A percentile compares a stretch with the other conserved stretches of the same genome.
phyloP scores from a whole-genome alignment of 2,797 vertebrate genomes.

The Macroramphosus scolopax region DNA sequence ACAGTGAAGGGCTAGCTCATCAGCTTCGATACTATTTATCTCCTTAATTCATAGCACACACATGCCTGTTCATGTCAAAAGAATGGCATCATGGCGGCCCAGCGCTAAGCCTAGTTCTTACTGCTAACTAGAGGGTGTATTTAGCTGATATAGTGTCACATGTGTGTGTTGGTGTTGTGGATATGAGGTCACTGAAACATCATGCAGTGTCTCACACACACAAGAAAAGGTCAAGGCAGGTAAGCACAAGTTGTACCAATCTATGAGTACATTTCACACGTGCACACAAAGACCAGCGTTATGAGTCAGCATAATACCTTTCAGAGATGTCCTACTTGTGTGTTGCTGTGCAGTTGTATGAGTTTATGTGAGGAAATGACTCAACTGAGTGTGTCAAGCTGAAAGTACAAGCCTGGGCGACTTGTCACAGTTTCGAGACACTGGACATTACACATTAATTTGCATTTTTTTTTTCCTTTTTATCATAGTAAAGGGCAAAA shows the following conservation, averaged over 20 bases:
- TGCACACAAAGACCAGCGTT: constrained; percentile 13
- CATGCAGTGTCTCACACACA: constrained; percentile 5
- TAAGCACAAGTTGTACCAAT: constrained; percentile 15
- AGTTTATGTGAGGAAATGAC: constrained; percentile 48
- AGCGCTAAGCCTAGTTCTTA: no score
- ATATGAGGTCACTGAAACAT: constrained; percentile 6
- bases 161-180: not conserved
- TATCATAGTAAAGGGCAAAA: constrained; percentile 2
- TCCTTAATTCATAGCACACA: not conserved
- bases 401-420: constrained; percentile 29
- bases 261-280: constrained; percentile 12
- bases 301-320: constrained; percentile 55
- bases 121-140: not conserved
- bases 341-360: constrained; percentile 17
- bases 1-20: no score
- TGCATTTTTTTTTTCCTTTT: constrained; percentile 6
- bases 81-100: not conserved
- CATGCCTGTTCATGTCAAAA: not conserved
- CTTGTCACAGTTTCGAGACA: constrained; percentile 8
- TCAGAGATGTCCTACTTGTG: constrained; percentile 36
- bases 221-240: constrained; percentile 4
- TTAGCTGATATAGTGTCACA: not conserved
- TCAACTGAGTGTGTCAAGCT: constrained; percentile 41
- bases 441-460: constrained; percentile 27
- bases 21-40: no score